Evolutionary conservation across 2,113 vertebrate genomes (phyloP), one percentile per base, ranked within the genome.

Genomic region (Labrus mixtus): DNA sequence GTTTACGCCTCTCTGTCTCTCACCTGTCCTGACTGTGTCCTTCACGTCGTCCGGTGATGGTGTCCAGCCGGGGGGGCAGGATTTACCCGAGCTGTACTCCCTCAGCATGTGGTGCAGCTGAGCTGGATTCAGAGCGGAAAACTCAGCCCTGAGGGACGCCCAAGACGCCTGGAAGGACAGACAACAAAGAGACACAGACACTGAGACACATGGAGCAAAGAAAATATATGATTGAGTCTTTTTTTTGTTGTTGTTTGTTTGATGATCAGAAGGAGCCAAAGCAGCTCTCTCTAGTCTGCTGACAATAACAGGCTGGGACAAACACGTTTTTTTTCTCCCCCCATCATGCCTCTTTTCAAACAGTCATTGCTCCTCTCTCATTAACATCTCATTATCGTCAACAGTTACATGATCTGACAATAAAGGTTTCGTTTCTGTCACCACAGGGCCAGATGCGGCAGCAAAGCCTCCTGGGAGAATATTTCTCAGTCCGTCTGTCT

Each of bases 71-170:
- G 67, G 3, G 22, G 93, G 93, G 58, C 86, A 86, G 17, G 77
- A 15, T 61, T 83, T 92, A 10, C 84, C 89, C 0, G 84, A 83
- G 86, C 58, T 89, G 86, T 95, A 95, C 62, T 93, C 93, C 54
- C 86, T 86, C 78, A 95, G 78, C 93, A 95, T 93, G 89, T 95
- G 94, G 79, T 95, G 93, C 17, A 95, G 92, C 88, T 95, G 95
- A 1, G 95, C 93, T 0, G 94, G 68, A 39, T 92, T 94, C 68
- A 95, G 79, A 23, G 93, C 87, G 0, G 85, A 36, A 23, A 94
- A 95, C 84, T 95, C 95, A 0, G 55, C 25, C 82, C 93, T 86
- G 71, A 95, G 91, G 51, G 90, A 92, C 0, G 79, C 5, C 95
- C 95, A 95, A 25, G 93, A 93, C 0, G 93, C 91, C 95, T 95